Evolutionary conservation across 1,140 invertebrate species (phyloP).

Genomic region (Drosophila cardini): DNA sequence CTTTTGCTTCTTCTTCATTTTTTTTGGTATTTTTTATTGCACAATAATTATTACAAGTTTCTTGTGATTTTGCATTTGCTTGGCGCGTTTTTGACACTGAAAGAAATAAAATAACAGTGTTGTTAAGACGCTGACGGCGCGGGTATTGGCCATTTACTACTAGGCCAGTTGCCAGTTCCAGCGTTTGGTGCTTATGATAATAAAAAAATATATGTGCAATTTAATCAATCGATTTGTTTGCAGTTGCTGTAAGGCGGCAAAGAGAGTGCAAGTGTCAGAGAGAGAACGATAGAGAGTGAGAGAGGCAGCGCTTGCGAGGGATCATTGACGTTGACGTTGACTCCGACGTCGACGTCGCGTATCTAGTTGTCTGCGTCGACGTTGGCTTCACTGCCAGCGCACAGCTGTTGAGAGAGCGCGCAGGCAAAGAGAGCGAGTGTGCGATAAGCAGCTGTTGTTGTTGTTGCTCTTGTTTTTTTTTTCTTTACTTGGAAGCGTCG

Average conservation of each 20-base stretch:
- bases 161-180: slow-evolving; percentile 64
- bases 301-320: background rate
- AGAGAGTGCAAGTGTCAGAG: slow-evolving; percentile 46
- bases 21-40: slow-evolving; percentile 50
- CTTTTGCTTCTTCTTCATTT: slow-evolving; percentile 6
- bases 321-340: too few species aligned
- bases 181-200: slow-evolving; percentile 48
- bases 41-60: slow-evolving; percentile 68
- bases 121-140: slow-evolving; percentile 55
- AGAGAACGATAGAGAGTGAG: slow-evolving; percentile 21
- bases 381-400: slow-evolving; percentile 20
- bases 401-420: slow-evolving; percentile 59
- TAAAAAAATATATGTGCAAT: slow-evolving; percentile 49
- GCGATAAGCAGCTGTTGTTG: slow-evolving; percentile 11
- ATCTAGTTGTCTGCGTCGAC: too few species aligned
- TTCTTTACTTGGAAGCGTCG: slow-evolving; percentile 5
- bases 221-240: slow-evolving; percentile 80
- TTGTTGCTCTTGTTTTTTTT: slow-evolving; percentile 19
- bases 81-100: slow-evolving; percentile 68
- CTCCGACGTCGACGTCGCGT: slow-evolving; percentile 13
- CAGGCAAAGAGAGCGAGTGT: background rate
- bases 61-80: slow-evolving; percentile 31
- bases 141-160: slow-evolving; percentile 35
- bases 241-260: slow-evolving; percentile 55
- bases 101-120: slow-evolving; percentile 32